A percentile compares a stretch with the other conserved stretches of the same genome.
Evolutionary conservation across 1,140 invertebrate genomes (phyloP).

Genomic region (Sipha flava): DNA sequence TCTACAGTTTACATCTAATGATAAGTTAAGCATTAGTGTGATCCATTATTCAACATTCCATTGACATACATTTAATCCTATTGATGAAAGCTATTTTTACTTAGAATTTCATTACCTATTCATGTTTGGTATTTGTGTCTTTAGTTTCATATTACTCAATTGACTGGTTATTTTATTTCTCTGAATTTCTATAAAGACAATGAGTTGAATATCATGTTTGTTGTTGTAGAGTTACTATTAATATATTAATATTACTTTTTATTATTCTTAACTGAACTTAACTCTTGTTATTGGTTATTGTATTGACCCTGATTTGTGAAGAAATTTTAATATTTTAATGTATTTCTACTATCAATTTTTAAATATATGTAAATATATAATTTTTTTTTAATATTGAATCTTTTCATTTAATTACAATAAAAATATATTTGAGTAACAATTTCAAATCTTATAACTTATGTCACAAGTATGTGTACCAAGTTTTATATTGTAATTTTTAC

Average conservation of each 20-base stretch:
- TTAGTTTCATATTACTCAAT: not conserved
- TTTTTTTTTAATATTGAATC: not conserved
- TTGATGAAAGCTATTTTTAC: not conserved
- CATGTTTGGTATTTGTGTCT: not conserved
- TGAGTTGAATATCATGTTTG: too few species aligned
- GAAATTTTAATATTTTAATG: not conserved
- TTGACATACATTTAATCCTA: not conserved
- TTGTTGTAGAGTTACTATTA: not conserved
- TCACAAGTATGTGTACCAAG: too few species aligned
- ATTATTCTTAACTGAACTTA: not conserved
- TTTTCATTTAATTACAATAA: not conserved
- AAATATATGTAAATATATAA: slow-evolving; percentile 1
- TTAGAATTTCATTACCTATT: not conserved
- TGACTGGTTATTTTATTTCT: not conserved
- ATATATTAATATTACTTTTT: not conserved
- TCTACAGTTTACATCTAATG: not conserved
- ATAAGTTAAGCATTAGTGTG: not conserved
- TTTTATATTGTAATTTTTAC: too few species aligned
- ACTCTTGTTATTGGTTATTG: not conserved
- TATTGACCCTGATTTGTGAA: not conserved
- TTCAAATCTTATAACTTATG: not conserved
- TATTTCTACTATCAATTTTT: not conserved
- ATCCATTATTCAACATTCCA: not conserved
- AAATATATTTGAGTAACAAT: too few species aligned
- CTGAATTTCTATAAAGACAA: not conserved